These are phyloP conservation scores for Agrochola litura DNA, from an alignment of 2,888 invertebrate species.

Conservation along the genomic window DNA sequence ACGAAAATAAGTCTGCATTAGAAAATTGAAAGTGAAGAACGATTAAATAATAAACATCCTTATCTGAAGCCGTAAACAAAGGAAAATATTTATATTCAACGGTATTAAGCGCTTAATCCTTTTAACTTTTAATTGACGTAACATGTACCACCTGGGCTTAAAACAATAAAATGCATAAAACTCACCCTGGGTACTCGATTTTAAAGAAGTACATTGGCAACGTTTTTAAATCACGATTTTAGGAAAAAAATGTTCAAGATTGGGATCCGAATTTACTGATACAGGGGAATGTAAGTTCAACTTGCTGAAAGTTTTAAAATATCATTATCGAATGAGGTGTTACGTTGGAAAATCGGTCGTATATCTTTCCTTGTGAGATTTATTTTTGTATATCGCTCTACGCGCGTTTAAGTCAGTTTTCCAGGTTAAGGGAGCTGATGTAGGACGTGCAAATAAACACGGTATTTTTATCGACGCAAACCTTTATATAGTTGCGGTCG, in stretches of 20 bases:
- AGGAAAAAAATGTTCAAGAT: conserved; percentile 82
- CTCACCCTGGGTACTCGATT: conserved; percentile 66
- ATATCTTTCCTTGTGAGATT: conserved; percentile 72
- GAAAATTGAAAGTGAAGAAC: conserved; percentile 72
- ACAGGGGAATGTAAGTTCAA: conserved; percentile 86
- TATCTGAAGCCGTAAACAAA: conserved; percentile 69
- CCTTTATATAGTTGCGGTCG: conserved; percentile 91
- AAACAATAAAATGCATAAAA: conserved; percentile 66
- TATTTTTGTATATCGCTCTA: conserved; percentile 74
- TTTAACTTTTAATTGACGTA: conserved; percentile 74
- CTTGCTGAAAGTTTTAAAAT: conserved; percentile 72
- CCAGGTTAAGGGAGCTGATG: conserved; percentile 81
- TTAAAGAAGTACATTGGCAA: conserved; percentile 68
- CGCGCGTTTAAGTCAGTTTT: conserved; percentile 77
- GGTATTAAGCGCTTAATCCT: conserved; percentile 75
- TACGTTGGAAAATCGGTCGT: conserved; percentile 76
- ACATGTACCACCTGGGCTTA: conserved; percentile 73
- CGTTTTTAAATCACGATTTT: conserved; percentile 84
- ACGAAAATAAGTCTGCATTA: conserved; percentile 75
- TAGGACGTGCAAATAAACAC: conserved; percentile 91
- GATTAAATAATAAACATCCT: conserved; percentile 74
- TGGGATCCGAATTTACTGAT: conserved; percentile 88
- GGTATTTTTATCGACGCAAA: conserved; percentile 90
- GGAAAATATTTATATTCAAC: conserved; percentile 70
- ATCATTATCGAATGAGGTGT: conserved; percentile 66